Evolutionary conservation across 2,888 invertebrate genomes (phyloP), one percentile per base, ranked within the genome.

Genomic region (Psylliodes chrysocephalus): DNA sequence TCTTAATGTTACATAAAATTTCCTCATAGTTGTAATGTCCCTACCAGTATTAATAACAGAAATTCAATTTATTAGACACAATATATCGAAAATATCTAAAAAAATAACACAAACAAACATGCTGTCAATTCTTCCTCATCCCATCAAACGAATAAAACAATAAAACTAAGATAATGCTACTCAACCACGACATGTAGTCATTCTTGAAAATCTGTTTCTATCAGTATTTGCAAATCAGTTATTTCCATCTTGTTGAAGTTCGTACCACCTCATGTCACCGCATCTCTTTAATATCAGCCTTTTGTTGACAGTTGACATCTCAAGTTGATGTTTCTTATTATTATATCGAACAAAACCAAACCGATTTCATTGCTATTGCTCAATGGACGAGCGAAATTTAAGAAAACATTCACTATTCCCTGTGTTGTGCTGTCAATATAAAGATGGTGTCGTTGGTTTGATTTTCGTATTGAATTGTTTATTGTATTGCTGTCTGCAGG

Each of bases 151-250:
- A 47, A 42, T 14, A 18, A 19, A 54, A 55, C 54, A 64, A 64
- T 33, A 54, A 54, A 59, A 54, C 49, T 60, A 22, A 44, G 60
- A 64, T 59, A 63, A 60, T 53, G 52, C 49, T 42, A 38, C 53
- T 65, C 61, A 65, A 49, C 63, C 33, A 33, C 57, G 44, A 61
- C 40, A 14, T n/a, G 18, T 44, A 47, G 46, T 8, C 22, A 46
- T 57, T 42, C 55, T 60, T 66, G 61, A 59, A 68, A 62, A 68
- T 66, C 68, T 33, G 55, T 66, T 61, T 66, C 53, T n/a, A 59
- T 66, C 59, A 51, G 33, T 60, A 62, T 64, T 66, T 66, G 55
- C 61, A 68, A 61, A 68, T 68, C 66, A 42, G 60, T 59, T 63
- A 53, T 60, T 68, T 64, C 68, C 57, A 67, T 64, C 66, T 62